Conservation (phyloP, 1,140 invertebrate genomes). For the Cephus cinctus region DNA sequence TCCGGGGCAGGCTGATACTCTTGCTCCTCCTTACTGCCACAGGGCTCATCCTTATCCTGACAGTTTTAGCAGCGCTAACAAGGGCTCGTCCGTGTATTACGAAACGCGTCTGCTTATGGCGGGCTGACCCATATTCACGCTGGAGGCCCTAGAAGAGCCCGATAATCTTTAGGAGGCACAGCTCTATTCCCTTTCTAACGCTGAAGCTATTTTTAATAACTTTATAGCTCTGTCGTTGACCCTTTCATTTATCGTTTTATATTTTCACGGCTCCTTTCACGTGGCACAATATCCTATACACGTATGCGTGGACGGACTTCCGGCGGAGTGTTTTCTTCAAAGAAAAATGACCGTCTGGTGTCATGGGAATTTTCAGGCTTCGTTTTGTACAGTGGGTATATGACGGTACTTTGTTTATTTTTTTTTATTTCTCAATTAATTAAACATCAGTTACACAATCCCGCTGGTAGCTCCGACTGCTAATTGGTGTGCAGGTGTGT, state of each 20-base stretch:
- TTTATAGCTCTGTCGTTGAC: slow-evolving; percentile 28
- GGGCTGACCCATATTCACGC: slow-evolving; percentile 29
- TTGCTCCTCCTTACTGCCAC: not conserved
- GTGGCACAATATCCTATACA: slow-evolving; percentile 6
- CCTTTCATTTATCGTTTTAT: slow-evolving; percentile 14
- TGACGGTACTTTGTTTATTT: no score
- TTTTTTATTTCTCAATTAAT: no score
- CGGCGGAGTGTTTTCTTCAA: slow-evolving; percentile 16
- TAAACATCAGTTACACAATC: no score
- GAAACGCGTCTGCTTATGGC: slow-evolving; percentile 14
- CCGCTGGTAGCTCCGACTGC: no score
- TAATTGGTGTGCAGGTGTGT: slow-evolving; percentile 16
- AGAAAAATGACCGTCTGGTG: slow-evolving; percentile 13
- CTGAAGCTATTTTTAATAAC: slow-evolving; percentile 25
- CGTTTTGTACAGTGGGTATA: no score
- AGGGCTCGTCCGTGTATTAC: slow-evolving; percentile 6
- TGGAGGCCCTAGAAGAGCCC: slow-evolving; percentile 21
- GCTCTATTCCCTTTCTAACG: slow-evolving; percentile 16
- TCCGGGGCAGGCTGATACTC: slow-evolving; percentile 24
- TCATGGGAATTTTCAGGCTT: no score
- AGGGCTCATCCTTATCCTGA: slow-evolving; percentile 16
- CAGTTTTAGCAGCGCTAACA: slow-evolving; percentile 19
- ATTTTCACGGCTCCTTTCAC: slow-evolving; percentile 4
- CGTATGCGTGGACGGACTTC: not conserved
- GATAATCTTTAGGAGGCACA: slow-evolving; percentile 25